Conservation (phyloP, 1,140 invertebrate species). For the Sycobia sp. region DNA sequence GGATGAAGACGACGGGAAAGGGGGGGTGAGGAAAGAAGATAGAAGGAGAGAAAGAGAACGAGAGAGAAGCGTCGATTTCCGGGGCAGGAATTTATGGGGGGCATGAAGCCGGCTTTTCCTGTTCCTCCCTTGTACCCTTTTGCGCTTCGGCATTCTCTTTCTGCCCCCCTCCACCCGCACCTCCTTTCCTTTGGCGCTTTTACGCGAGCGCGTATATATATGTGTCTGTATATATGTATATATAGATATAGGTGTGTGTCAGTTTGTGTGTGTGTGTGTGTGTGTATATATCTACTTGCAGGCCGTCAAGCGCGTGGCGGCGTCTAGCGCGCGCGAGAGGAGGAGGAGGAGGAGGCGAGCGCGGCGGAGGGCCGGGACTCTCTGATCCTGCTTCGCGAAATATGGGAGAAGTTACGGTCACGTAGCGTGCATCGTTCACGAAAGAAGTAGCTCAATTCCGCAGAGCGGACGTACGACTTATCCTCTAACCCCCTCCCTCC, state of each 20-base stretch:
- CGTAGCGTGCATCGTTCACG: constrained; percentile 45
- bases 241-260: too few relatives aligned
- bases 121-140: not conserved
- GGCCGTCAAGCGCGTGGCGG: too few relatives aligned
- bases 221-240: not conserved
- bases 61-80: constrained; percentile 37
- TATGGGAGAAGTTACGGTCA: constrained; percentile 47
- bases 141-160: not conserved
- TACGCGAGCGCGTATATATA: too few relatives aligned
- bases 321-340: too few relatives aligned
- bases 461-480: constrained; percentile 31
- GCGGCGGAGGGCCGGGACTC: too few relatives aligned
- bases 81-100: constrained; percentile 41
- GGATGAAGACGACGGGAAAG: too few relatives aligned
- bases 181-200: not conserved
- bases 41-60: too few relatives aligned
- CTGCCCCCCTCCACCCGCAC: not conserved
- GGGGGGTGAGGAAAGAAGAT: too few relatives aligned
- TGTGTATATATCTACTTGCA: too few relatives aligned
- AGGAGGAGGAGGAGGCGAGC: too few relatives aligned
- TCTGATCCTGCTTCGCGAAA: constrained; percentile 41
- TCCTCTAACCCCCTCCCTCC: constrained; percentile 10
- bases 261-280: too few relatives aligned
- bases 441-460: constrained; percentile 45
- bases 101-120: constrained; percentile 16